Percentiles rank a stretch among this genome's conserved stretches.
These are phyloP conservation scores for Erebia aethiops DNA, from an alignment of 2,888 invertebrate genomes.

Conservation along the genomic window DNA sequence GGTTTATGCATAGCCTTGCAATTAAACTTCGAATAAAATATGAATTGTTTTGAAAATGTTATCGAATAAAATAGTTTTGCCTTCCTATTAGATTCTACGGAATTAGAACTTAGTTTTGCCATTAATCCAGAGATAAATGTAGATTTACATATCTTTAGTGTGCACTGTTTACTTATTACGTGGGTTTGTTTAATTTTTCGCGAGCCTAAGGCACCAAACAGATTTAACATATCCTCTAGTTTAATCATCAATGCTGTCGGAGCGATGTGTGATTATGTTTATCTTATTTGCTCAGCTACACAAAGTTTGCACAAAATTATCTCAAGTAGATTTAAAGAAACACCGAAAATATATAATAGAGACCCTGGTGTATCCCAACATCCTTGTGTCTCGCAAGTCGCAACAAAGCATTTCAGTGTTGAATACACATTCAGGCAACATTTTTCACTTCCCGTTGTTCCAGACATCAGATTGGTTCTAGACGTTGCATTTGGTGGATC, in stretches of 20 bases:
- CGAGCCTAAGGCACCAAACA: not conserved
- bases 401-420: too few relatives aligned
- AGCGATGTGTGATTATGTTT: not conserved
- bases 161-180: slow-evolving; percentile 26
- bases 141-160: slow-evolving; percentile 29
- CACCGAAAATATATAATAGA: not conserved
- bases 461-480: not conserved
- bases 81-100: slow-evolving; percentile 23
- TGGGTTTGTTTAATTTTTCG: slow-evolving; percentile 14
- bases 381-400: too few relatives aligned
- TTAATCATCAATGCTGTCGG: too few relatives aligned
- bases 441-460: not conserved
- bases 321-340: not conserved
- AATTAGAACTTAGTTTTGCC: slow-evolving; percentile 16
- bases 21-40: slow-evolving; percentile 17
- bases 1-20: slow-evolving; percentile 10
- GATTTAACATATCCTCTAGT: not conserved
- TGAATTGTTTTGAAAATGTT: slow-evolving; percentile 9
- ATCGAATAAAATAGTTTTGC: slow-evolving; percentile 20
- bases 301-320: not conserved
- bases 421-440: too few relatives aligned
- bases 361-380: too few relatives aligned
- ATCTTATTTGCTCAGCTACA: not conserved
- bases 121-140: slow-evolving; percentile 21
- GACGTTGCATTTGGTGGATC: not conserved